Evolutionary conservation across 2,113 vertebrate genomes (phyloP).

Genomic region (Orthonyx spaldingii): DNA sequence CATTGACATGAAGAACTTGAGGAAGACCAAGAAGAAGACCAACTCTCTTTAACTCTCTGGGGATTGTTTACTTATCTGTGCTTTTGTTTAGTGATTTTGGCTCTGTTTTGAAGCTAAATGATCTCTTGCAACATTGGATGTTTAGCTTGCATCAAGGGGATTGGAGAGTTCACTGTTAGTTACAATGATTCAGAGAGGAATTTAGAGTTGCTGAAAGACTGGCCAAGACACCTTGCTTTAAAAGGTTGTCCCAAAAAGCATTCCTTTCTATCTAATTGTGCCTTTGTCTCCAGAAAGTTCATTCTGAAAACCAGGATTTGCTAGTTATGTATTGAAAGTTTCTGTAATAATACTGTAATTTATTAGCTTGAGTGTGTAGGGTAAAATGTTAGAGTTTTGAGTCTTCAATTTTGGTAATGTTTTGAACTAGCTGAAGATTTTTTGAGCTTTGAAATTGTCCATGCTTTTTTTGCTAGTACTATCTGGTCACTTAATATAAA

Average conservation of each 20-base stretch:
- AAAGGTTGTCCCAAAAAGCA: background rate
- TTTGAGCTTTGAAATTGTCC: background rate
- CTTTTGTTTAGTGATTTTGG: background rate
- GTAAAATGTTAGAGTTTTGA: background rate
- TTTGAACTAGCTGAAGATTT: background rate
- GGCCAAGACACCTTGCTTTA: background rate
- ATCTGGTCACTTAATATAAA: background rate
- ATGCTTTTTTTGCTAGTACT: background rate
- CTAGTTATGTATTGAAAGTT: background rate
- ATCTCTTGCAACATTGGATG: background rate
- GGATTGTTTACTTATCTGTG: background rate
- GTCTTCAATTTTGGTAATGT: background rate
- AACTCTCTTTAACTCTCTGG: background rate
- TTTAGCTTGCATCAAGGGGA: background rate
- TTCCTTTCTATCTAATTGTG: background rate
- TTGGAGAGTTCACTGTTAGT: constrained; percentile 54
- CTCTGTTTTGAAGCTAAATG: constrained; percentile 13
- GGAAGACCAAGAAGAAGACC: background rate
- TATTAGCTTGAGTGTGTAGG: background rate
- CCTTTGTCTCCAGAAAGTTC: background rate
- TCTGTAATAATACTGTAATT: background rate
- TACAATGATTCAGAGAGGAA: constrained; percentile 57
- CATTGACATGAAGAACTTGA: too few relatives aligned
- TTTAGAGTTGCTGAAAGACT: constrained; percentile 12
- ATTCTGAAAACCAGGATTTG: background rate